Percentiles rank a stretch among this genome's conserved stretches.
Evolutionary conservation across 2,888 invertebrate species (phyloP).

Genomic region (Coronaproctus castanopsis): DNA sequence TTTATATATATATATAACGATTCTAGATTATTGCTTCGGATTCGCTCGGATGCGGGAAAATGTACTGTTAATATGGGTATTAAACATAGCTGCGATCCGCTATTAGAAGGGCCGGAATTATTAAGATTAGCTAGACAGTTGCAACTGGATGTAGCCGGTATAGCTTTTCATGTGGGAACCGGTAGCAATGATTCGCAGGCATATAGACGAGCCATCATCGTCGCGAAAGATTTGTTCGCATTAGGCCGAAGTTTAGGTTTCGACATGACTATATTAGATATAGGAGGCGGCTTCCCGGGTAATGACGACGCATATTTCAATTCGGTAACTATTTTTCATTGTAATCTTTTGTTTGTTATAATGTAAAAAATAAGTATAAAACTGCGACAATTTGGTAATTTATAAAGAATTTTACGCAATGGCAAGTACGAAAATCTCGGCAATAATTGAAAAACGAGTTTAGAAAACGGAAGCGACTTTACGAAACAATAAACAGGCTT

Average conservation of each 20-base stretch:
- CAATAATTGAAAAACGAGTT: no score
- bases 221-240: slow-evolving; percentile 51
- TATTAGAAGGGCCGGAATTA: slow-evolving; percentile 49
- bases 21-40: slow-evolving; percentile 62
- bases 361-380: no score
- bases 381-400: no score
- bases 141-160: slow-evolving; percentile 39
- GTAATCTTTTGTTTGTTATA: no score
- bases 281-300: slow-evolving; percentile 82
- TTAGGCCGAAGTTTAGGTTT: slow-evolving; percentile 50
- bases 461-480: no score
- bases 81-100: slow-evolving; percentile 81
- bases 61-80: slow-evolving; percentile 76
- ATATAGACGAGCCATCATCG: slow-evolving; percentile 54
- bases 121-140: slow-evolving; percentile 52
- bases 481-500: no score
- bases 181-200: slow-evolving; percentile 66
- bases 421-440: no score
- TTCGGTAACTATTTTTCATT: background rate
- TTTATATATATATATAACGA: no score
- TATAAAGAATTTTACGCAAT: no score
- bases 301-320: slow-evolving; percentile 22
- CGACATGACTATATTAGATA: slow-evolving; percentile 55
- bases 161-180: slow-evolving; percentile 88
- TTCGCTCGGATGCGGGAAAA: slow-evolving; percentile 62